Evolutionary conservation across 2,113 vertebrate species (phyloP).

Genomic region (Corythoichthys haematopterus): DNA sequence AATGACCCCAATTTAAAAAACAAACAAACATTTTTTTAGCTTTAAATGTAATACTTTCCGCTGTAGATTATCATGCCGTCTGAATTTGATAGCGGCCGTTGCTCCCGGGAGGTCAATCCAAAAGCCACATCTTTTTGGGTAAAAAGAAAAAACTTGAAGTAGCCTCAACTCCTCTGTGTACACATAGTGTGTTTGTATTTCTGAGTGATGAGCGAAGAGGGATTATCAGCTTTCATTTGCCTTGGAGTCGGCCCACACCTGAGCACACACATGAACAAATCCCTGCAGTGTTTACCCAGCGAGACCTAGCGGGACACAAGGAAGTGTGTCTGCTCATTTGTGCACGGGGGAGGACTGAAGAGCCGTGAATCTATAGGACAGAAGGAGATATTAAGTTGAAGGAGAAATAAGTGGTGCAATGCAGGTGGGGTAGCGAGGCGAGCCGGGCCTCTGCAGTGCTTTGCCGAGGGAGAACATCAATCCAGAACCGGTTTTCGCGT

Average conservation of each 20-base stretch:
- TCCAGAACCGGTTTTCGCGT: slow-evolving; percentile 43
- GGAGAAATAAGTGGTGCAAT: slow-evolving; percentile 72
- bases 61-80: too few species aligned
- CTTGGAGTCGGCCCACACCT: slow-evolving; percentile 20
- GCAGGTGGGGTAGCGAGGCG: slow-evolving; percentile 50
- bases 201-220: slow-evolving; percentile 5
- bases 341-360: slow-evolving; percentile 9
- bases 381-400: slow-evolving; percentile 51
- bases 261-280: slow-evolving; percentile 30
- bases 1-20: too few species aligned
- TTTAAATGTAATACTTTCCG: too few species aligned
- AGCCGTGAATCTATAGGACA: slow-evolving; percentile 46
- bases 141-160: slow-evolving; percentile 1
- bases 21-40: too few species aligned
- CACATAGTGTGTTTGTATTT: not conserved
- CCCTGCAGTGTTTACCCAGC: slow-evolving; percentile 40
- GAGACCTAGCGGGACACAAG: slow-evolving; percentile 20
- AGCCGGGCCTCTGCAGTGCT: slow-evolving; percentile 58
- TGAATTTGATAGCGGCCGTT: too few species aligned
- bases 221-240: slow-evolving; percentile 21
- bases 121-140: not conserved
- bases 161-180: not conserved
- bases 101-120: too few species aligned
- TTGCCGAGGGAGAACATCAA: slow-evolving; percentile 57
- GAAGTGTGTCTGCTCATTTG: not conserved